Evolutionary conservation across 2,797 vertebrate species (phyloP).

Genomic region (Sarcoramphus papa): DNA sequence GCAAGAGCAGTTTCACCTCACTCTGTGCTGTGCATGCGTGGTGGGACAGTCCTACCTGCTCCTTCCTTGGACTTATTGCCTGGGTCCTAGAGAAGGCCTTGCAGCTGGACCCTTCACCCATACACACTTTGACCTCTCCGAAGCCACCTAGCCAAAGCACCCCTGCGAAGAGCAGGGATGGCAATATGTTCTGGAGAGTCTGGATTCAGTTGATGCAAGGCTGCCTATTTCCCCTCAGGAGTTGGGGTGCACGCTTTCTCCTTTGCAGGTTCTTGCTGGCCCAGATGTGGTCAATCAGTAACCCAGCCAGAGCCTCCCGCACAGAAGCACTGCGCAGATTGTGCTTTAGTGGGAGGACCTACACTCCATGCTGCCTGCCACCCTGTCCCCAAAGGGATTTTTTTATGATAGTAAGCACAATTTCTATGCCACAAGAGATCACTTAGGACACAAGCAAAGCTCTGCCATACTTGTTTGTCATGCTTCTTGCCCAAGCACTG

Average conservation of each 20-base stretch:
- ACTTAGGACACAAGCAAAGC: neutral
- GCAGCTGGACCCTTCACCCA: neutral
- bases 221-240: neutral
- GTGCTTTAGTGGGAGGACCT: neutral
- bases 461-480: neutral
- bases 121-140: neutral
- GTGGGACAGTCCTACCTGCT: neutral
- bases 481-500: neutral
- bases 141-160: neutral
- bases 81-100: neutral
- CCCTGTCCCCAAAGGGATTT: neutral
- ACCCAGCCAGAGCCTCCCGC: neutral
- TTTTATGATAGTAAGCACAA: neutral
- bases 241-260: fast-evolving
- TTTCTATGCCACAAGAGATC: neutral
- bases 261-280: neutral
- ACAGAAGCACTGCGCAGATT: neutral
- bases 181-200: neutral
- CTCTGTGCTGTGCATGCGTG: neutral
- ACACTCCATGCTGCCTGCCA: neutral
- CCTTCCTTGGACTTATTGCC: neutral
- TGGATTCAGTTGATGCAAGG: neutral
- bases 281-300: too few species aligned
- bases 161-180: neutral
- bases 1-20: neutral